phyloP scores from a whole-genome alignment of 92 coral and sea anemone genomes.

The Siderastrea radians region DNA sequence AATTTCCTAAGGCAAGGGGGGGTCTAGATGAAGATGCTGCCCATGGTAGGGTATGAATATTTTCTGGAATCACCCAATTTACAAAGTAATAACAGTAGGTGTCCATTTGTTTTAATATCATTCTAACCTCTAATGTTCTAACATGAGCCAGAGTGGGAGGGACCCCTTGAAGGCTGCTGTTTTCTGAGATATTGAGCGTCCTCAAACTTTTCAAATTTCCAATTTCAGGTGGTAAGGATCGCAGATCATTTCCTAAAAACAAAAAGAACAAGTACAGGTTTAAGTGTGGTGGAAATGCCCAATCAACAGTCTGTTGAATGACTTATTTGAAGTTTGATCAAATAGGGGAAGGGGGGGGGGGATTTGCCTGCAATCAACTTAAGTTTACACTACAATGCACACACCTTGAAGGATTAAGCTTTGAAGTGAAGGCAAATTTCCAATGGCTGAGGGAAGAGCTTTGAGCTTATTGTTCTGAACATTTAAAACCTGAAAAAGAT shows the following conservation, averaged over 20 bases:
- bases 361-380: background rate
- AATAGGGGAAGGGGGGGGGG: background rate
- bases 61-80: too few relatives aligned
- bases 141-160: slow-evolving; percentile 87
- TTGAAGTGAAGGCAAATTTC: slow-evolving; percentile 76
- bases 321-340: background rate
- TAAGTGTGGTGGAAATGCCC: background rate
- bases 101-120: background rate
- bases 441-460: slow-evolving; percentile 82
- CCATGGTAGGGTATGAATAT: too few relatives aligned
- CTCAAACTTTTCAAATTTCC: slow-evolving; percentile 87
- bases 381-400: background rate
- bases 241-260: slow-evolving; percentile 84
- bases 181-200: slow-evolving; percentile 84
- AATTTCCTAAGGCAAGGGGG: too few relatives aligned
- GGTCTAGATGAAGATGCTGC: too few relatives aligned
- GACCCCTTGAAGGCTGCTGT: slow-evolving; percentile 77
- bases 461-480: slow-evolving; percentile 88
- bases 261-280: background rate
- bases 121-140: slow-evolving; percentile 86
- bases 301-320: background rate
- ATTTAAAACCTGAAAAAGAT: slow-evolving; percentile 79
- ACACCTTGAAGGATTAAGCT: slow-evolving; percentile 93
- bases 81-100: too few relatives aligned
- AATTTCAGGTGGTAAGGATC: slow-evolving; percentile 85